Conservation (phyloP, 2,797 vertebrate species). For the Apogon hyalosoma region DNA sequence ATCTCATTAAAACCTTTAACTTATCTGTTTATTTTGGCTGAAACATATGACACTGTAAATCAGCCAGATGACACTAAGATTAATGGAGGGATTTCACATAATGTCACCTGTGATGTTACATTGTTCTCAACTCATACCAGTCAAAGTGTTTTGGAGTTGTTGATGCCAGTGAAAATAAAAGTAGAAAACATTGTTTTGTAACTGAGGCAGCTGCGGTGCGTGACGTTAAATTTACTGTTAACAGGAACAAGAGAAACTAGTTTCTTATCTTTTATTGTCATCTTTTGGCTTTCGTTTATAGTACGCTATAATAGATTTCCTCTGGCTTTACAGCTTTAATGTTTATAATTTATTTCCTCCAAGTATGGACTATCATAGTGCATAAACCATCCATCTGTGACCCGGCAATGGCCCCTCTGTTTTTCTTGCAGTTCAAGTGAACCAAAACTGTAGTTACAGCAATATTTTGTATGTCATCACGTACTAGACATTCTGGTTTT, state of each 20-base stretch:
- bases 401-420: neutral
- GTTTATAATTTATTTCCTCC: slow-evolving; percentile 7
- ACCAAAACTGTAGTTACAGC: neutral
- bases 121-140: slow-evolving; percentile 10
- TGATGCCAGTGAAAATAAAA: slow-evolving; percentile 41
- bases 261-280: slow-evolving; percentile 29
- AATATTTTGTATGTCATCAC: slow-evolving; percentile 31
- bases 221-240: slow-evolving; percentile 33
- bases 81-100: slow-evolving; percentile 13
- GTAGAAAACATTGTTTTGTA: neutral
- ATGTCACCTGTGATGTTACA: neutral
- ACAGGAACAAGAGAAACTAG: slow-evolving; percentile 26
- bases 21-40: slow-evolving; percentile 52
- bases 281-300: neutral
- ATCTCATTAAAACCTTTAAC: slow-evolving; percentile 28
- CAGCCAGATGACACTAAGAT: slow-evolving; percentile 33
- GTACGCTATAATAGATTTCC: slow-evolving; percentile 4
- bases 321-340: slow-evolving; percentile 17
- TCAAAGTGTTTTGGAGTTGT: neutral
- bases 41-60: slow-evolving; percentile 36
- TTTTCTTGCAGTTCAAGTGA: slow-evolving; percentile 13
- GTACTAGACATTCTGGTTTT: slow-evolving; percentile 25
- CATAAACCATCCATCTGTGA: neutral
- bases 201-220: slow-evolving; percentile 12
- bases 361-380: neutral